A percentile compares a stretch with the other conserved stretches of the same genome.
Evolutionary conservation across 2,113 vertebrate genomes (phyloP).

Genomic region (Scolopax mira): DNA sequence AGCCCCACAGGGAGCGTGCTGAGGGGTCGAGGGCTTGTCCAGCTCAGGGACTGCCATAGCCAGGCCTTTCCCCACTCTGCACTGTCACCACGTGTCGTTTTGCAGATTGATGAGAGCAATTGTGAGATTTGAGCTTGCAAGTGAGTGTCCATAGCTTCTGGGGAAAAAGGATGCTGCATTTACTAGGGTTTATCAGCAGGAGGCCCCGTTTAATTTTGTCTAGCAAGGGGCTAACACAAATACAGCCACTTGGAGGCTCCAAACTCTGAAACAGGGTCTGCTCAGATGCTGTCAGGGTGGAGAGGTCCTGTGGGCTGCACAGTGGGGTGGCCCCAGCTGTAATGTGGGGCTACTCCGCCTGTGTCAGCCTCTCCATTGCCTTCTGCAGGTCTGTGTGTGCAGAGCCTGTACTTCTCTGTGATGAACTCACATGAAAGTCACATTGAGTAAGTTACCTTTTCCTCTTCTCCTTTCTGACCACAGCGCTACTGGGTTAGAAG

Average conservation of each 20-base stretch:
- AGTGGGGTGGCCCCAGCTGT: neutral
- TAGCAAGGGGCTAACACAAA: neutral
- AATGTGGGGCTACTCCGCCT: fast-evolving
- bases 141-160: neutral
- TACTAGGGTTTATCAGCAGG: neutral
- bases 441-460: neutral
- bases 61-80: neutral
- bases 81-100: neutral
- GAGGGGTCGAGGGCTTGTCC: neutral
- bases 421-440: neutral
- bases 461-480: neutral
- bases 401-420: neutral
- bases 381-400: neutral
- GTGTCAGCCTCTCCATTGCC: neutral
- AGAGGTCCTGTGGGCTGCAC: neutral
- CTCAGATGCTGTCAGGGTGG: neutral
- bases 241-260: conserved; percentile 1
- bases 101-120: neutral
- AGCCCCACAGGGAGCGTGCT: fast-evolving
- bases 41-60: neutral
- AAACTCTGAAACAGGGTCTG: neutral
- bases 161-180: neutral
- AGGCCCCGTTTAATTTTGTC: neutral
- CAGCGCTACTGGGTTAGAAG: neutral
- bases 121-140: neutral